Conservation (phyloP, 2,113 vertebrate genomes). For the Daphoenositta chrysoptera region DNA sequence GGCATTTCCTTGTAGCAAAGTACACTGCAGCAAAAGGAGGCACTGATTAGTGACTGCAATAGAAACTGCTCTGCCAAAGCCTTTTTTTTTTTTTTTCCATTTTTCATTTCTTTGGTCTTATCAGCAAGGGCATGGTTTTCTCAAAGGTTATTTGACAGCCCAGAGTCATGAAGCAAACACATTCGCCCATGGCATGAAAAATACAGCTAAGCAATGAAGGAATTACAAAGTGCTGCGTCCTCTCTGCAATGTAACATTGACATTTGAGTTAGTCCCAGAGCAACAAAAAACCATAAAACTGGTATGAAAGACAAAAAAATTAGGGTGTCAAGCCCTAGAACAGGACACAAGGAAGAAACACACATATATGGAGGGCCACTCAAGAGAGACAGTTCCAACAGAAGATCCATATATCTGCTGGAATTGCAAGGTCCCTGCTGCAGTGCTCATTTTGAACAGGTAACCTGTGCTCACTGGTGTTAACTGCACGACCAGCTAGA, state of each 20-base stretch:
- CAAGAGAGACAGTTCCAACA: neutral
- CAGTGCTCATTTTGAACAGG: neutral
- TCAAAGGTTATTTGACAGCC: neutral
- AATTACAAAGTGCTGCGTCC: neutral
- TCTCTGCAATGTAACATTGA: neutral
- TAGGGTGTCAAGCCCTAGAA: neutral
- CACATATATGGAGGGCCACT: rapidly evolving
- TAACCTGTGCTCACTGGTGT: neutral
- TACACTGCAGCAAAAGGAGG: neutral
- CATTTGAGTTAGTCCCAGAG: neutral
- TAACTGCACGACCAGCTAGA: neutral
- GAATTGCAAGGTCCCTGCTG: neutral
- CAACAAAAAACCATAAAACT: neutral
- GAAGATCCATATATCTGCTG: neutral
- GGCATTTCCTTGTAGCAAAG: neutral
- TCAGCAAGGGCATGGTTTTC: slow-evolving; percentile 8
- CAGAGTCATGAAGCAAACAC: neutral
- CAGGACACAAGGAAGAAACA: neutral
- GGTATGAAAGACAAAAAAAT: neutral
- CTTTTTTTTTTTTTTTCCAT: neutral
- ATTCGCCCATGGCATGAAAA: neutral
- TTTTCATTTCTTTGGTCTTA: neutral
- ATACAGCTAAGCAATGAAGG: neutral
- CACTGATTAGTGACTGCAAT: neutral
- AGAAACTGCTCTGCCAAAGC: neutral